Conservation (phyloP, 1,140 invertebrate species). For the Schlechtendalia chinensis region DNA sequence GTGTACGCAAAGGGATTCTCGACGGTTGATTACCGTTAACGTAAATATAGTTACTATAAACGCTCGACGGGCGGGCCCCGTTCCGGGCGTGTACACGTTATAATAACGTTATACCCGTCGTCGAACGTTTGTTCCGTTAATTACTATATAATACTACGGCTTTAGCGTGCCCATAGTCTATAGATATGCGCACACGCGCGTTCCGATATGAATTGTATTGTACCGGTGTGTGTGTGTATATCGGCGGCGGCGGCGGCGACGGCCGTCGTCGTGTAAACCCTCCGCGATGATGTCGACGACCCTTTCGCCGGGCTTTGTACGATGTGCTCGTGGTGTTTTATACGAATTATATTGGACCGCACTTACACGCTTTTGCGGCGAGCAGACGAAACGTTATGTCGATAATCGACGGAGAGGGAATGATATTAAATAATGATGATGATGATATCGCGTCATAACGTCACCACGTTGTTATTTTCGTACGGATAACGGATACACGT, state of each 20-base stretch:
- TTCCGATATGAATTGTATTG: neutral
- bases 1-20: no score
- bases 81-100: neutral
- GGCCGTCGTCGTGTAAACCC: neutral
- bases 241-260: neutral
- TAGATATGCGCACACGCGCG: neutral
- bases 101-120: neutral
- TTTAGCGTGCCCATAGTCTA: neutral
- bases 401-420: neutral
- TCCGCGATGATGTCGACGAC: neutral
- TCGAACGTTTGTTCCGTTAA: constrained; percentile 2
- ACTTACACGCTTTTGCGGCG: no score
- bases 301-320: neutral
- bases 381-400: no score
- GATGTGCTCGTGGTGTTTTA: neutral
- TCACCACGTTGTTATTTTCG: no score
- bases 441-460: no score
- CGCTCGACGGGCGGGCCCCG: no score
- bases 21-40: no score
- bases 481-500: no score
- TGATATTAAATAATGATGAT: neutral
- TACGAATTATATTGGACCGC: neutral
- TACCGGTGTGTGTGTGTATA: neutral
- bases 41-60: no score
- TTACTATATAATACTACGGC: constrained; percentile 19